A percentile compares a stretch with the other conserved stretches of the same genome.
phyloP scores from a whole-genome alignment of 2,797 vertebrate species.

The Pipistrellus nathusii region DNA sequence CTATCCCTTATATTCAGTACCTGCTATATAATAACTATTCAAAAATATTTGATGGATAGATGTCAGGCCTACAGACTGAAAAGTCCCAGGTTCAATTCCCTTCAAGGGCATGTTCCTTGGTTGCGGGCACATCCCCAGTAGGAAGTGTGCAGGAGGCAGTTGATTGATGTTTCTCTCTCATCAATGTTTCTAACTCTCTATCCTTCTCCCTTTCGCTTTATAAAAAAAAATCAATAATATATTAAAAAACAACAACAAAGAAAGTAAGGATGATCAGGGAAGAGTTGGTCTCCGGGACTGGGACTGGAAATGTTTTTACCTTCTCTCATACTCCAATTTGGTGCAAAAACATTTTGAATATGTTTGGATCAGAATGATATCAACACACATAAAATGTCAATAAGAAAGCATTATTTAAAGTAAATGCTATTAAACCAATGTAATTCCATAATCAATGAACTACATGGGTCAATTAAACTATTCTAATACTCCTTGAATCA shows the following conservation, averaged over 20 bases:
- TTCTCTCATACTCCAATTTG: background rate
- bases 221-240: too few species aligned
- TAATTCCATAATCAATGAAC: conserved; percentile 25
- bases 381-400: background rate
- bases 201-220: too few species aligned
- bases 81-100: too few species aligned
- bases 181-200: too few species aligned
- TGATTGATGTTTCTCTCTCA: too few species aligned
- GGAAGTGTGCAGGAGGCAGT: too few species aligned
- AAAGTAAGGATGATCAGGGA: background rate
- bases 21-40: background rate
- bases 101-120: too few species aligned
- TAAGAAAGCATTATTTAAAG: conserved; percentile 40
- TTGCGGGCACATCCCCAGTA: too few species aligned
- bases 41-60: background rate
- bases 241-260: background rate
- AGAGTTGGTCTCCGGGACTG: background rate
- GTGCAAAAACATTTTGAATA: conserved; percentile 11
- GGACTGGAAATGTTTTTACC: background rate
- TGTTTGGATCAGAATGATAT: conserved; percentile 25
- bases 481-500: conserved; percentile 32
- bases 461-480: background rate
- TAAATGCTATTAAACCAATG: conserved; percentile 4
- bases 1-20: background rate
- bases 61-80: background rate